phyloP scores from a whole-genome alignment of 2,888 invertebrate species.

The Chaetogeoica ovagalla region DNA sequence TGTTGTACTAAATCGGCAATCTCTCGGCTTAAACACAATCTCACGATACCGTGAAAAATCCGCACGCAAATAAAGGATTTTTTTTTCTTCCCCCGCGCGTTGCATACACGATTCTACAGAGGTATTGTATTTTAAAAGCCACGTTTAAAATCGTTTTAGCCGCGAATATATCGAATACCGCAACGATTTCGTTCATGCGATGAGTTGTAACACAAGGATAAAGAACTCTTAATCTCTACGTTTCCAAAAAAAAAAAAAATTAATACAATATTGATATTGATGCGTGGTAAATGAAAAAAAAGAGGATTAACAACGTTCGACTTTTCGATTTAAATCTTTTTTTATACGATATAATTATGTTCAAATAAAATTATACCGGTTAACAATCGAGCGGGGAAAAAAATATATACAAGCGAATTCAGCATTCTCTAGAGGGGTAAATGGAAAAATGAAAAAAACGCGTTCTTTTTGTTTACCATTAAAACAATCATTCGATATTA shows the following conservation, averaged over 20 bases:
- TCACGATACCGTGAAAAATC: slow-evolving; percentile 26
- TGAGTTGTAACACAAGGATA: background rate
- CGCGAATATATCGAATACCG: background rate
- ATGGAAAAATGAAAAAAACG: no score
- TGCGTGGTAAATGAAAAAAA: background rate
- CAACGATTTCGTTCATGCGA: background rate
- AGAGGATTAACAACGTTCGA: background rate
- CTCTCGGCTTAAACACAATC: slow-evolving; percentile 4
- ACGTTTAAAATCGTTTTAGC: slow-evolving; percentile 30
- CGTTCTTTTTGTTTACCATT: no score
- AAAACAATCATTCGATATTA: no score
- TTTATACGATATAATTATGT: background rate
- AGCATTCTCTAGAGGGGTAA: background rate
- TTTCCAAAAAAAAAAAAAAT: background rate
- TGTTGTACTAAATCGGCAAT: background rate
- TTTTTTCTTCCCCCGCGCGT: background rate
- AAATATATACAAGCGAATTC: background rate
- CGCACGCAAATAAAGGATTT: slow-evolving; percentile 2
- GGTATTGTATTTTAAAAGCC: slow-evolving; percentile 39
- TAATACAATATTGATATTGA: slow-evolving; percentile 9
- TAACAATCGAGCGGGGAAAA: background rate
- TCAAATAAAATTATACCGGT: no score
- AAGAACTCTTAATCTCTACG: background rate
- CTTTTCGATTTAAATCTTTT: background rate
- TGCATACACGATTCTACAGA: slow-evolving; percentile 29